Evolutionary conservation across 92 coral and sea anemone species (phyloP).

Genomic region (Zoanthus gigantus): DNA sequence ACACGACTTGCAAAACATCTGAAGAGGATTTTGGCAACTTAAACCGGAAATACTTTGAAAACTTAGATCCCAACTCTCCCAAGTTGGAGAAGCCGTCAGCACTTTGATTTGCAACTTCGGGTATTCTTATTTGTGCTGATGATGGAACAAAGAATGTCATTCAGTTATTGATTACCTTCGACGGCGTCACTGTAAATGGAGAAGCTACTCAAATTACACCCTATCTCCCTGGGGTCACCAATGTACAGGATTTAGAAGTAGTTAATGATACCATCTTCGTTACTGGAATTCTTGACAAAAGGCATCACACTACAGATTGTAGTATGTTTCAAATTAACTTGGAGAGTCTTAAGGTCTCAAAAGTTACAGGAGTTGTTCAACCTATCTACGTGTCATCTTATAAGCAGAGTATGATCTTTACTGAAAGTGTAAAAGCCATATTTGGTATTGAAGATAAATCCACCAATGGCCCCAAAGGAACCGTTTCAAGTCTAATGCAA

Average conservation of each 20-base stretch:
- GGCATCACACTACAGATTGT: not conserved
- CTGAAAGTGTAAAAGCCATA: slow-evolving; percentile 22
- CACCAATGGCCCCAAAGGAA: slow-evolving; percentile 49
- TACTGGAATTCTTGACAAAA: slow-evolving; percentile 17
- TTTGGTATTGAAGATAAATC: slow-evolving; percentile 44
- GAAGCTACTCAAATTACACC: slow-evolving; percentile 32
- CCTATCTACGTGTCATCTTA: slow-evolving; percentile 4
- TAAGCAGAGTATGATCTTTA: not conserved
- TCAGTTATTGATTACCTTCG: slow-evolving; percentile 38
- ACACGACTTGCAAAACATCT: not conserved
- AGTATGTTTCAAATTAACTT: slow-evolving; percentile 9
- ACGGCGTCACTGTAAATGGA: slow-evolving; percentile 55
- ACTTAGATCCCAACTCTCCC: slow-evolving; percentile 16
- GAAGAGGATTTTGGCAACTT: not conserved
- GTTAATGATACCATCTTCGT: not conserved
- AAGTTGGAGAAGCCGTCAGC: not conserved
- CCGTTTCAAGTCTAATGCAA: slow-evolving; percentile 30
- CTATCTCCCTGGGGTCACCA: slow-evolving; percentile 34
- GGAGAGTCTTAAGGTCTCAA: slow-evolving; percentile 23
- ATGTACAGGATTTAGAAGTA: slow-evolving; percentile 18
- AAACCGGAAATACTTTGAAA: slow-evolving; percentile 15
- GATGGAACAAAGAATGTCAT: slow-evolving; percentile 34
- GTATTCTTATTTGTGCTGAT: slow-evolving; percentile 45
- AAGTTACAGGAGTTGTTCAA: slow-evolving; percentile 30
- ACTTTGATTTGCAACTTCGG: not conserved